phyloP scores from a whole-genome alignment of 2,113 vertebrate genomes.

The Grallaria varia region DNA sequence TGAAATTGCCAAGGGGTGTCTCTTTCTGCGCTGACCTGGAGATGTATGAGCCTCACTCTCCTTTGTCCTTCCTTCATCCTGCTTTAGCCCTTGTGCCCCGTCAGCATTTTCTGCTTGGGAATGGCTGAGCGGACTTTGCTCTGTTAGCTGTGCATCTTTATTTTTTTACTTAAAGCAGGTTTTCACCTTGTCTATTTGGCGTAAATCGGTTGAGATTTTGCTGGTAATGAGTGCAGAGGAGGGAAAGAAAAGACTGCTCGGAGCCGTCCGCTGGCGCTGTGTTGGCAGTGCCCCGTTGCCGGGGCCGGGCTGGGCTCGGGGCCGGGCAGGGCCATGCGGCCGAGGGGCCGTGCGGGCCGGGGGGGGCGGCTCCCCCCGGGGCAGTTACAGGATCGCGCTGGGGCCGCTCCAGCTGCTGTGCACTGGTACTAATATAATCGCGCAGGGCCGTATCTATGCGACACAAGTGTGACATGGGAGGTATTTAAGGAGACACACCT shows the following conservation, averaged over 20 bases:
- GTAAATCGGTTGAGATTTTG: not conserved
- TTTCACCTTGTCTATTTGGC: not conserved
- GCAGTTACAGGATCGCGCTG: slow-evolving; percentile 47
- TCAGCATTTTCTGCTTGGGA: slow-evolving; percentile 16
- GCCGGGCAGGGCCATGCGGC: too few relatives aligned
- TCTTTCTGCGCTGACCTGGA: not conserved
- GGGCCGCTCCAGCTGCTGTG: slow-evolving; percentile 57
- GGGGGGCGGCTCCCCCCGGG: slow-evolving; percentile 21
- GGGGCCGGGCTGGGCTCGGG: too few relatives aligned
- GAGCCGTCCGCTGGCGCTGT: rapidly evolving
- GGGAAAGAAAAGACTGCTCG: not conserved
- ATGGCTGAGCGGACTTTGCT: not conserved
- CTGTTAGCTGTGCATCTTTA: not conserved
- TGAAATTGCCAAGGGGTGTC: not conserved
- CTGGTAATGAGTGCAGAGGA: not conserved
- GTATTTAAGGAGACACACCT: slow-evolving; percentile 73
- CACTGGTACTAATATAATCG: slow-evolving; percentile 60
- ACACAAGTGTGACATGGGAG: slow-evolving; percentile 53
- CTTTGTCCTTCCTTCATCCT: slow-evolving; percentile 6
- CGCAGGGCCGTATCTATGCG: not conserved
- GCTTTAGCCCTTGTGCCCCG: not conserved
- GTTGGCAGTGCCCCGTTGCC: not conserved
- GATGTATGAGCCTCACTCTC: not conserved
- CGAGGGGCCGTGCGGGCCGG: not conserved
- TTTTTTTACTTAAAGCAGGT: not conserved